These are phyloP conservation scores for Ciconia nigra DNA, from an alignment of 2,797 vertebrate species.

Conservation along the genomic window DNA sequence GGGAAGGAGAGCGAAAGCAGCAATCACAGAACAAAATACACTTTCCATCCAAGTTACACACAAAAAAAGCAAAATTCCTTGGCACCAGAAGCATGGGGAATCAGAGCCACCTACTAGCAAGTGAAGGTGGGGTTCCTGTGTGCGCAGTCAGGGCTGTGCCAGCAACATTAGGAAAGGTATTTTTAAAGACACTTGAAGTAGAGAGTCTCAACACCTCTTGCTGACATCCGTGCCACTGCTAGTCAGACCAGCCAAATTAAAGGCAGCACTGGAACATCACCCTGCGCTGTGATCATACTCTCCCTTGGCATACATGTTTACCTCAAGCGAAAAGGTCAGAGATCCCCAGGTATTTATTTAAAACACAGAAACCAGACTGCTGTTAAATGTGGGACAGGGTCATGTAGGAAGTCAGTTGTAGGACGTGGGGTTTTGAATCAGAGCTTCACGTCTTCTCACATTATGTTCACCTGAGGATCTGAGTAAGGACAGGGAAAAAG, in stretches of 20 bases:
- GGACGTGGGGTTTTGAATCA: not conserved
- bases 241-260: not conserved
- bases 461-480: not conserved
- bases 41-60: not conserved
- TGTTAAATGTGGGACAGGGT: not conserved
- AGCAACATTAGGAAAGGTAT: not conserved
- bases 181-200: not conserved
- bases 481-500: not conserved
- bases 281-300: not conserved
- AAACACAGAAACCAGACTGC: not conserved
- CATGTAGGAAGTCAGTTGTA: not conserved
- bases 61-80: not conserved
- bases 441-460: not conserved
- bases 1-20: not conserved
- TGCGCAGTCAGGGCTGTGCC: not conserved
- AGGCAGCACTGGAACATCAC: not conserved
- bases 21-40: not conserved
- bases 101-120: not conserved
- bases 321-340: not conserved
- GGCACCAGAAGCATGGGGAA: not conserved
- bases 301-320: not conserved
- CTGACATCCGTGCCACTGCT: not conserved
- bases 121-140: not conserved
- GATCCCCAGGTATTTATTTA: not conserved
- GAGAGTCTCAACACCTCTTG: not conserved